phyloP scores from a whole-genome alignment of 2,888 invertebrate genomes.

The Bruchidius siliquastri region DNA sequence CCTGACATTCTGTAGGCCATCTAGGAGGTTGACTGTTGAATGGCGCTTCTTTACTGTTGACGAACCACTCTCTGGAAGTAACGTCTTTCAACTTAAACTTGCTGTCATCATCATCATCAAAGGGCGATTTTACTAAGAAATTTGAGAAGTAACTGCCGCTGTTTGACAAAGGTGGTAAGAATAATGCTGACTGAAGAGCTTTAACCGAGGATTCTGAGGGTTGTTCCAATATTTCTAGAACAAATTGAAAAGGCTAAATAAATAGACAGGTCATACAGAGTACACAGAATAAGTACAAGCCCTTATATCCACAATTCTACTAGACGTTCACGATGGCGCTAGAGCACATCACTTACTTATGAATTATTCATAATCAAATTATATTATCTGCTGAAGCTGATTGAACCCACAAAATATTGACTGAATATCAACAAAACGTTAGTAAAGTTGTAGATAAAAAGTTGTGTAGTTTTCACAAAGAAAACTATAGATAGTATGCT shows the following conservation, averaged over 20 bases:
- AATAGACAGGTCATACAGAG: background rate
- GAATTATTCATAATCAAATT: no score
- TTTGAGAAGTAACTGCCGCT: conserved; percentile 56
- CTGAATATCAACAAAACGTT: no score
- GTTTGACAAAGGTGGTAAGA: conserved; percentile 49
- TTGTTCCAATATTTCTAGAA: background rate
- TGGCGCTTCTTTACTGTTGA: conserved; percentile 33
- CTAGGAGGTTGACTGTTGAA: conserved; percentile 71
- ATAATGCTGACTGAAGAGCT: conserved; percentile 59
- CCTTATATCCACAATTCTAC: no score
- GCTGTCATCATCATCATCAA: conserved; percentile 43
- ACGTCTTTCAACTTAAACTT: conserved; percentile 26
- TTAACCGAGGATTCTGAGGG: conserved; percentile 1
- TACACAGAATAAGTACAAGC: no score
- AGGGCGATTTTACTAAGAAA: conserved; percentile 59
- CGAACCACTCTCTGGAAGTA: conserved; percentile 57
- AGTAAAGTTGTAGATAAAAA: no score
- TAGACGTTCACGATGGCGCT: no score
- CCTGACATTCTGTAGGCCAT: conserved; percentile 89
- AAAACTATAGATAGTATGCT: no score
- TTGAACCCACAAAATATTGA: no score
- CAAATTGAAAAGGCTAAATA: background rate
- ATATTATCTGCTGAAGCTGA: no score
- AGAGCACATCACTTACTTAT: no score
- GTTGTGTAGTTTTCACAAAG: no score